A percentile compares a stretch with the other conserved stretches of the same genome.
Evolutionary conservation across 2,888 invertebrate genomes (phyloP).

Genomic region (Agonopterix alstromeriana): DNA sequence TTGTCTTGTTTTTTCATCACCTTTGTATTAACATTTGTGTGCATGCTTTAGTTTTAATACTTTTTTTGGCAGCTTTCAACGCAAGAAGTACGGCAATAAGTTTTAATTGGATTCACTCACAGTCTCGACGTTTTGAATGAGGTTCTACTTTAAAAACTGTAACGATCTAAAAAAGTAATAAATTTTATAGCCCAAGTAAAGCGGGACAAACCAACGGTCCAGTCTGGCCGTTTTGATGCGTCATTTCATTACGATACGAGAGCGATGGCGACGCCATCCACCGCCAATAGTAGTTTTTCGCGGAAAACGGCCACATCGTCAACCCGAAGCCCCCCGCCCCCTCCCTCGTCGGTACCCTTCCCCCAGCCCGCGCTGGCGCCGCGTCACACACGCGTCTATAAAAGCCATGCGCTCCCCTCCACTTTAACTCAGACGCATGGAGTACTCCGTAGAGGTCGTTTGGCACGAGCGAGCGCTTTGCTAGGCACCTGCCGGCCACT

Average conservation of each 20-base stretch:
- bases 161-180: conserved; percentile 13
- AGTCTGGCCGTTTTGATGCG: conserved; percentile 45
- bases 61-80: conserved; percentile 4
- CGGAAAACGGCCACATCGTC: conserved; percentile 68
- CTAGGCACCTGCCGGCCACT: conserved; percentile 78
- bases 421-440: conserved; percentile 77
- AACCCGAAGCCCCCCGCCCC: conserved; percentile 20
- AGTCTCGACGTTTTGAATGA: conserved; percentile 18
- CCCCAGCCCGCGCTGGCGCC: conserved; percentile 33
- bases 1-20: too few species aligned
- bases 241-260: conserved; percentile 51
- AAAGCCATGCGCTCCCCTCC: conserved; percentile 64
- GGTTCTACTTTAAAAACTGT: conserved; percentile 19
- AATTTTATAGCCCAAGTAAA: conserved; percentile 22
- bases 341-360: conserved; percentile 15
- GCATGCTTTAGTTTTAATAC: too few species aligned
- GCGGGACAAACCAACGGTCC: conserved; percentile 53
- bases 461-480: conserved; percentile 79
- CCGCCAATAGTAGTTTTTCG: conserved; percentile 65
- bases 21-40: too few species aligned
- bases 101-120: conserved; percentile 32
- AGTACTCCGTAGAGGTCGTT: conserved; percentile 79
- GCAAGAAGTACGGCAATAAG: conserved; percentile 25
- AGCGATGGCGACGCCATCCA: conserved; percentile 13
- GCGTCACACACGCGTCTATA: conserved; percentile 66